These are phyloP conservation scores for Hozukius guyotensis DNA, from an alignment of 2,797 vertebrate genomes.

Conservation along the genomic window DNA sequence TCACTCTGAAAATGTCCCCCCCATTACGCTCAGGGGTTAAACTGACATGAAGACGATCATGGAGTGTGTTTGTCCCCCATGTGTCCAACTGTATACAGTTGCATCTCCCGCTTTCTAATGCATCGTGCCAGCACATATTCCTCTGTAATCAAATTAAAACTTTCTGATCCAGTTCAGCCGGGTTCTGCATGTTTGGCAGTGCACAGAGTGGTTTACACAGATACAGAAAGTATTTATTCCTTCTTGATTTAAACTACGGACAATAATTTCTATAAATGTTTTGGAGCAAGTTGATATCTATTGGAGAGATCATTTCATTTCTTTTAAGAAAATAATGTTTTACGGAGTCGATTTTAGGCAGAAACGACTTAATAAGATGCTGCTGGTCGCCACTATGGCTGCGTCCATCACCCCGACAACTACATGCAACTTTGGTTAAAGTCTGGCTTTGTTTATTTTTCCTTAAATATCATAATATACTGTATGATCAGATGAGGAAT, in stretches of 20 bases:
- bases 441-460: background rate
- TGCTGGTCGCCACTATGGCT: background rate
- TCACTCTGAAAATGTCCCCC: conserved; percentile 17
- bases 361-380: background rate
- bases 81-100: conserved; percentile 27
- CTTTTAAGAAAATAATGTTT: background rate
- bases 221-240: background rate
- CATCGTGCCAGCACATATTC: background rate
- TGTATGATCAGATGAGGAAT: background rate
- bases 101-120: background rate
- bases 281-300: background rate
- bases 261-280: background rate
- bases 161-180: background rate
- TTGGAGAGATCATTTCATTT: accelerated
- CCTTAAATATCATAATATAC: background rate
- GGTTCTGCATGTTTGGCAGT: background rate
- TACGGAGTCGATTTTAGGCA: background rate
- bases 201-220: background rate
- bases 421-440: background rate
- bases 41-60: conserved; percentile 40
- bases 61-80: conserved; percentile 23
- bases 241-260: background rate
- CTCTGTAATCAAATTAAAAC: background rate
- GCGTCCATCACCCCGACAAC: too few relatives aligned
- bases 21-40: conserved; percentile 22